phyloP scores from a whole-genome alignment of 2,113 vertebrate species.

The Anguilla rostrata region DNA sequence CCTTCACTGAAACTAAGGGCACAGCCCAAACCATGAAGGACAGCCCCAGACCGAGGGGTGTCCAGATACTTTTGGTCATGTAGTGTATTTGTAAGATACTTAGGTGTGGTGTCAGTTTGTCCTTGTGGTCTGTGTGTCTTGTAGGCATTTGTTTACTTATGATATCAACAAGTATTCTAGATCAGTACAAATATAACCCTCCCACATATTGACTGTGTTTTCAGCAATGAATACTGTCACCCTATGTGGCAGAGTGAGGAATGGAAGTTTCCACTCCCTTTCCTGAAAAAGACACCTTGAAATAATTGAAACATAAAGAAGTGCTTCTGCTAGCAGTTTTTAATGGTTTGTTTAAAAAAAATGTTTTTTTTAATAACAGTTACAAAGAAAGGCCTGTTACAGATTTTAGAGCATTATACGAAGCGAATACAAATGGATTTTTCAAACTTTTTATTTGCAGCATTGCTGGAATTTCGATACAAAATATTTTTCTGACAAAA shows the following conservation, averaged over 20 bases:
- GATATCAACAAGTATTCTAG: neutral
- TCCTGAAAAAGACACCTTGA: neutral
- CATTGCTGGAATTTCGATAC: neutral
- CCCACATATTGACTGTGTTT: too few relatives aligned
- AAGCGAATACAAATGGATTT: neutral
- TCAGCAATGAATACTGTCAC: too few relatives aligned
- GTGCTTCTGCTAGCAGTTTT: too few relatives aligned
- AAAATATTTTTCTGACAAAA: too few relatives aligned
- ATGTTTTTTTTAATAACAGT: neutral
- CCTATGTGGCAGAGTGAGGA: too few relatives aligned
- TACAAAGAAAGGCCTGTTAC: neutral
- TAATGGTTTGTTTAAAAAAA: too few relatives aligned
- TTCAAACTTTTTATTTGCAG: neutral
- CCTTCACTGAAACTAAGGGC: too few relatives aligned
- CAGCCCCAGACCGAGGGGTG: too few relatives aligned
- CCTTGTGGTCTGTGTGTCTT: neutral
- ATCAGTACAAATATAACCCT: neutral
- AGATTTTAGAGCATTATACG: neutral
- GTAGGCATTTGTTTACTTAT: neutral
- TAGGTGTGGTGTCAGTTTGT: neutral
- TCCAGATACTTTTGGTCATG: too few relatives aligned
- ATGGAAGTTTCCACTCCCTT: too few relatives aligned
- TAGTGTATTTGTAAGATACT: neutral
- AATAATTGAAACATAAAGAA: neutral
- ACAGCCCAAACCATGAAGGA: too few relatives aligned